Evolutionary conservation across 2,113 vertebrate species (phyloP).

Genomic region (Coregonus clupeaformis): DNA sequence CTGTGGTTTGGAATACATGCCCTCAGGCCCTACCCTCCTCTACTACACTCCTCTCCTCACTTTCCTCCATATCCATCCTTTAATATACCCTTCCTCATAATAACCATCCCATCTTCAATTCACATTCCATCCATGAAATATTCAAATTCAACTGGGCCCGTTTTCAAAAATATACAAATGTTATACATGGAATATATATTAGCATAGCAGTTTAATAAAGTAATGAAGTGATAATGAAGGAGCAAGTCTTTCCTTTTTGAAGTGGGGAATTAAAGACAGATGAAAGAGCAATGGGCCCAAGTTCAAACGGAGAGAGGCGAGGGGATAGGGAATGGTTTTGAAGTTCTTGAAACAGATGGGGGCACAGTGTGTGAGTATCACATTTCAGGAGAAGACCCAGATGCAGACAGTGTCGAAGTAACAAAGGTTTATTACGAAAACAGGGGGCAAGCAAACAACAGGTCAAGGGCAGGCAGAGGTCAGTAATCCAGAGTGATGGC

Average conservation of each 20-base stretch:
- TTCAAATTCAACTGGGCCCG: conserved; percentile 29
- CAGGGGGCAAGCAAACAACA: too few relatives aligned
- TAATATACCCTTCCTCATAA: conserved; percentile 13
- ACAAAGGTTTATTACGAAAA: too few relatives aligned
- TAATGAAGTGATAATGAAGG: conserved; percentile 36
- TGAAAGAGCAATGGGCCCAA: conserved; percentile 43
- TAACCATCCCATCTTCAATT: background rate
- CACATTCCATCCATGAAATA: conserved; percentile 32
- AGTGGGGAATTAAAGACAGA: conserved; percentile 50
- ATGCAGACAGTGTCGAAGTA: too few relatives aligned
- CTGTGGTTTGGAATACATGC: conserved; percentile 49
- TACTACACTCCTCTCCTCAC: conserved; percentile 43
- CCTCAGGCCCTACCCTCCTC: background rate
- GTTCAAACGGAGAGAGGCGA: conserved; percentile 43
- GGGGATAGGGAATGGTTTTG: conserved; percentile 55
- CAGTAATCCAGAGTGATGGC: too few relatives aligned
- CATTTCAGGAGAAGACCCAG: too few relatives aligned
- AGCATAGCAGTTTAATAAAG: conserved; percentile 38
- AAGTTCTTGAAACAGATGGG: conserved; percentile 68
- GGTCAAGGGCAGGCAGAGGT: too few relatives aligned
- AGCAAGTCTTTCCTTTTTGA: conserved; percentile 49
- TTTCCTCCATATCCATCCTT: conserved; percentile 16
- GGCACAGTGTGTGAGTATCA: conserved; percentile 61
- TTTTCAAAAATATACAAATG: conserved; percentile 33
- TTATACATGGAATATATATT: conserved; percentile 39